These are phyloP conservation scores for Pomacea canaliculata DNA, from an alignment of 2,888 invertebrate genomes.

Conservation along the genomic window DNA sequence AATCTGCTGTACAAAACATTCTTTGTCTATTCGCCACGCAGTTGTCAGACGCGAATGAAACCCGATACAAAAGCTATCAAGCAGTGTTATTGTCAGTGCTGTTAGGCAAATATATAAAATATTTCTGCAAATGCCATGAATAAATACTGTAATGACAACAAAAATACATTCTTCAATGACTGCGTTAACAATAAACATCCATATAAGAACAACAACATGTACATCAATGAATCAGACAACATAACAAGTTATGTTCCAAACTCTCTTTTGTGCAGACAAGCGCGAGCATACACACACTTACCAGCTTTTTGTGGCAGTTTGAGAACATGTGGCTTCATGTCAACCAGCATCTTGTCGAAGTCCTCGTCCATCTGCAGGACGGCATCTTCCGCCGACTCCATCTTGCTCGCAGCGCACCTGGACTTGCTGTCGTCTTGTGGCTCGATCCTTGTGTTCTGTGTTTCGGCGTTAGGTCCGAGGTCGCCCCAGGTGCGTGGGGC, in stretches of 20 bases:
- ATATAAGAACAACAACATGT: not conserved
- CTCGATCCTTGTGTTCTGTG: not conserved
- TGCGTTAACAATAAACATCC: too few relatives aligned
- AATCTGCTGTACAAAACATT: too few relatives aligned
- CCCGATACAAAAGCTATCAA: too few relatives aligned
- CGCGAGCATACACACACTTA: constrained; percentile 32
- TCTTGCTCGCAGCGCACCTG: constrained; percentile 1
- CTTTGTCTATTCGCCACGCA: too few relatives aligned
- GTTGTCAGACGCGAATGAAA: too few relatives aligned
- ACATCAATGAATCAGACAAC: not conserved
- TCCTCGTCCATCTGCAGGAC: constrained; percentile 57
- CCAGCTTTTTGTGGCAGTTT: constrained; percentile 67
- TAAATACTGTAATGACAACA: not conserved
- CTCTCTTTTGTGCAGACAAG: not conserved
- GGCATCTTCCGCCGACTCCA: constrained; percentile 32
- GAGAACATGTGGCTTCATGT: constrained; percentile 68
- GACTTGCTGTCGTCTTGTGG: not conserved
- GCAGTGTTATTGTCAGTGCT: too few relatives aligned
- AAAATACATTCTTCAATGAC: not conserved
- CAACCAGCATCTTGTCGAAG: constrained; percentile 65
- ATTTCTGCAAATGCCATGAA: not conserved
- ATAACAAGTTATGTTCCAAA: not conserved
- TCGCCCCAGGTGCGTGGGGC: not conserved
- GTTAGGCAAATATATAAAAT: too few relatives aligned
- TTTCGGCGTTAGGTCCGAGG: not conserved